Conservation (phyloP, 2,113 vertebrate species). For the Trogon surrucura region DNA sequence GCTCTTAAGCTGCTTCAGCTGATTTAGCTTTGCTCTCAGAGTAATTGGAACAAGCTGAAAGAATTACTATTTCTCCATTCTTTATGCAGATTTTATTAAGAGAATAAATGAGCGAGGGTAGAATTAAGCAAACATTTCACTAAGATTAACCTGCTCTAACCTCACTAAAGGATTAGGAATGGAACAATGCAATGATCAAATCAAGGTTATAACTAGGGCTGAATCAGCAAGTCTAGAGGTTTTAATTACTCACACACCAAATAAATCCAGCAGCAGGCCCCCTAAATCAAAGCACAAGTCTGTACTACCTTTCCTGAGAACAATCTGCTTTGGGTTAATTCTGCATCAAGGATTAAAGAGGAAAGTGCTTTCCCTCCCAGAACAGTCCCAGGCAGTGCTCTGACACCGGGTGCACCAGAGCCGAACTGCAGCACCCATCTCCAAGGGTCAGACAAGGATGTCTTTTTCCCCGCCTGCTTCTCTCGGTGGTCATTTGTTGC, state of each 20-base stretch:
- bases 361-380: background rate
- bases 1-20: constrained; percentile 28
- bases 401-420: background rate
- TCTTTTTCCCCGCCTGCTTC: background rate
- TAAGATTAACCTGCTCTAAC: constrained; percentile 32
- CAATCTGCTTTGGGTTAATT: background rate
- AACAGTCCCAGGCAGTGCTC: background rate
- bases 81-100: constrained; percentile 51
- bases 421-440: rapidly evolving
- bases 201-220: constrained; percentile 26
- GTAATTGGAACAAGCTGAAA: constrained; percentile 41
- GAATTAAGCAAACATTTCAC: constrained; percentile 51
- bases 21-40: constrained; percentile 41
- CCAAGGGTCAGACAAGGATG: background rate
- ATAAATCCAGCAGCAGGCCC: background rate
- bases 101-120: background rate
- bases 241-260: constrained; percentile 25
- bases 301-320: background rate
- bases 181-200: constrained; percentile 35
- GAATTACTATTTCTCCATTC: constrained; percentile 35
- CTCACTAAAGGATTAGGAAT: constrained; percentile 20
- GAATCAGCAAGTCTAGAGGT: constrained; percentile 13
- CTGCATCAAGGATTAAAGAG: background rate
- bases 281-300: background rate
- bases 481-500: background rate